Conservation (phyloP, 2,888 invertebrate genomes). For the Andricus curvator region DNA sequence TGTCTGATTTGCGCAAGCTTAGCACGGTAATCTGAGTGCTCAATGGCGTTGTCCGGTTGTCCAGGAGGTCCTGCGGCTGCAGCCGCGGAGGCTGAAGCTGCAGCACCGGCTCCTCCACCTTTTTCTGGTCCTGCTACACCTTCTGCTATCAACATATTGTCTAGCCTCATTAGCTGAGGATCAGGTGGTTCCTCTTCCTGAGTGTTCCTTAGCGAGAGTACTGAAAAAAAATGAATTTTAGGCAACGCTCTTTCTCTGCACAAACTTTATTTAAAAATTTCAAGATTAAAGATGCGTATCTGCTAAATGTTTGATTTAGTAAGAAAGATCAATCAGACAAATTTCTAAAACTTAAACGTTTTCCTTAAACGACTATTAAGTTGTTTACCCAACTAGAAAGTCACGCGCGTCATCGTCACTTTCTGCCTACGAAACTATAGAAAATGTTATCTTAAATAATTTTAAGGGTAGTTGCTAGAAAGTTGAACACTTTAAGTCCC, state of each 20-base stretch:
- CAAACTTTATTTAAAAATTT: not conserved
- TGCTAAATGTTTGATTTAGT: not conserved
- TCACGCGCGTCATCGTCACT: too few relatives aligned
- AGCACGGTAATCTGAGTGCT: conserved; percentile 99
- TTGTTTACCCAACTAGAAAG: not conserved
- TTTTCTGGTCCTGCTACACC: conserved; percentile 98
- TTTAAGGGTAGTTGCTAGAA: too few relatives aligned
- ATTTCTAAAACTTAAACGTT: too few relatives aligned
- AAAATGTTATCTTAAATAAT: too few relatives aligned
- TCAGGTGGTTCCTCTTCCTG: conserved; percentile 99
- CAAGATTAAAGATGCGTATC: not conserved
- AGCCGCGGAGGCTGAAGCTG: conserved; percentile 91
- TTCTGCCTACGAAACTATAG: too few relatives aligned
- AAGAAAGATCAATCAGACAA: not conserved
- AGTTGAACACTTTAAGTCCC: too few relatives aligned
- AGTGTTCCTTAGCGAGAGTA: conserved; percentile 95
- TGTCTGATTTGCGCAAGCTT: conserved; percentile 99
- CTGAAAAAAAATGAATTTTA: conserved; percentile 78
- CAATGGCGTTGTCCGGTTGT: conserved; percentile 96
- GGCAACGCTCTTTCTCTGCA: not conserved
- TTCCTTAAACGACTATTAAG: too few relatives aligned
- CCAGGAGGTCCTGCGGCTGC: conserved; percentile 86
- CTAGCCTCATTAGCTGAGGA: conserved; percentile 98
- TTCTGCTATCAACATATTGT: conserved; percentile 99
- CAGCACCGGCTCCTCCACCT: conserved; percentile 92